These are phyloP conservation scores for Eulemur albifrons DNA, from an alignment of 2,797 vertebrate species.

Conservation along the genomic window DNA sequence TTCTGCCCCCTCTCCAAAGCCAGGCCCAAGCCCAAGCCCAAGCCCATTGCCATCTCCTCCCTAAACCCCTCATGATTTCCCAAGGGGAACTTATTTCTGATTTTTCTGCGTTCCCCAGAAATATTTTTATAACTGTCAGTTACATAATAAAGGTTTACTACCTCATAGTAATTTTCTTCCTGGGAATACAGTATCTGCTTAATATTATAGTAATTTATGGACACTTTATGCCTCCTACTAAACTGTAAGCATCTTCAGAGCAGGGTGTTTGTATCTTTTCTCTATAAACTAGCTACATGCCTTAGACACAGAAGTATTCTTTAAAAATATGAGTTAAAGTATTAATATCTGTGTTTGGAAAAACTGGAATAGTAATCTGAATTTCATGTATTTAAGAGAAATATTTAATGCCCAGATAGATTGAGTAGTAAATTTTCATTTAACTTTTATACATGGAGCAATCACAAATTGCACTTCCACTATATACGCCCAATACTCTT, in stretches of 20 bases:
- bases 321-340: not conserved
- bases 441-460: not conserved
- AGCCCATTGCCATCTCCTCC: not conserved
- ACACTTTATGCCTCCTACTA: not conserved
- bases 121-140: not conserved
- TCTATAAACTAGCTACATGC: not conserved
- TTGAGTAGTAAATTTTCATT: not conserved
- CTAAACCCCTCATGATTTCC: not conserved
- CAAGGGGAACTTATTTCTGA: not conserved
- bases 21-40: not conserved
- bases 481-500: not conserved
- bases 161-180: not conserved
- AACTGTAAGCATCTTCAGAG: not conserved
- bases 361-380: not conserved
- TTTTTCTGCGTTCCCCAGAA: not conserved
- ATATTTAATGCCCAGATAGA: not conserved
- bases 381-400: not conserved
- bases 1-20: not conserved
- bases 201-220: not conserved
- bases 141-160: not conserved
- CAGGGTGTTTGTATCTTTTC: not conserved
- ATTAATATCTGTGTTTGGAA: not conserved
- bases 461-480: not conserved
- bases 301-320: not conserved
- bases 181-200: not conserved